These are phyloP conservation scores for Armadillidium nasatum DNA, from an alignment of 1,140 invertebrate genomes.

Conservation along the genomic window DNA sequence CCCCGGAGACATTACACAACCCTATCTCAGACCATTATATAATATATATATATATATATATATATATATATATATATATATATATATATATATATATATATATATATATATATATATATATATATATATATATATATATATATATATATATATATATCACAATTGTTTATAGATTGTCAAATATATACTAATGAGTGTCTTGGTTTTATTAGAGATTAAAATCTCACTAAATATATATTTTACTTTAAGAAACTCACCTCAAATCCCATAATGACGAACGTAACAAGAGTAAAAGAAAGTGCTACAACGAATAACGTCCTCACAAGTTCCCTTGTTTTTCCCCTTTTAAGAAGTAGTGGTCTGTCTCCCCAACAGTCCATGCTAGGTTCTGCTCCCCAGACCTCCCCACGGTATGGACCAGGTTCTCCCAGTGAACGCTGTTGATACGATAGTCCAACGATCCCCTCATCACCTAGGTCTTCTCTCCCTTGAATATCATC, in stretches of 20 bases:
- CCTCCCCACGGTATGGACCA: not conserved
- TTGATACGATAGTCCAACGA: not conserved
- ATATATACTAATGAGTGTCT: too few species aligned
- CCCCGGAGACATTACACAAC: not conserved
- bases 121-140: too few species aligned
- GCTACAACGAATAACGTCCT: not conserved
- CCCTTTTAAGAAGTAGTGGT: not conserved
- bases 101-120: too few species aligned
- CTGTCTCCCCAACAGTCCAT: not conserved
- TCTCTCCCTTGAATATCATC: not conserved
- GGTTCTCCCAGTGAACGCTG: not conserved
- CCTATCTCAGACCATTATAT: not conserved
- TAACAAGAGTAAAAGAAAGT: not conserved
- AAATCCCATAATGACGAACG: not conserved
- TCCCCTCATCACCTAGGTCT: not conserved
- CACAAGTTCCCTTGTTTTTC: not conserved
- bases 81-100: not conserved
- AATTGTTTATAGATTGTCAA: too few species aligned
- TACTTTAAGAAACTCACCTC: too few species aligned
- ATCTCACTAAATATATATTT: not conserved
- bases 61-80: not conserved
- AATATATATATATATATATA: slow-evolving; percentile 1
- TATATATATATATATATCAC: too few species aligned
- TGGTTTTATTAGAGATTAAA: not conserved
- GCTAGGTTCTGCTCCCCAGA: not conserved